Evolutionary conservation across 2,113 vertebrate genomes (phyloP).

Genomic region (Syrrhaptes paradoxus): DNA sequence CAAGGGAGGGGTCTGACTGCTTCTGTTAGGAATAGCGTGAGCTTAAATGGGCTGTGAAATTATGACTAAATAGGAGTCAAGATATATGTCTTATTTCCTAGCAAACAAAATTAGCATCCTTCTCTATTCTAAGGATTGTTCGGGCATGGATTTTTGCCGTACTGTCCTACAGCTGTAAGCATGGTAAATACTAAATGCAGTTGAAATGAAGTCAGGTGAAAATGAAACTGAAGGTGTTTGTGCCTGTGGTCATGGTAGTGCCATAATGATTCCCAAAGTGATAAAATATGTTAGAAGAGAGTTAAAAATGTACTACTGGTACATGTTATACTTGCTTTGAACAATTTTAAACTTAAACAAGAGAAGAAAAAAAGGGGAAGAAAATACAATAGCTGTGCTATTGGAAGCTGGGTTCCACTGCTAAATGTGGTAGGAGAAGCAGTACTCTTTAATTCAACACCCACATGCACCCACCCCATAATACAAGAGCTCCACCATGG

Average conservation of each 20-base stretch:
- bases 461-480: rapidly evolving
- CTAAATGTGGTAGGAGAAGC: not conserved
- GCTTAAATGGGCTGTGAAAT: conserved; percentile 51
- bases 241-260: not conserved
- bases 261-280: not conserved
- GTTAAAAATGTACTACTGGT: not conserved
- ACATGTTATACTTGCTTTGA: not conserved
- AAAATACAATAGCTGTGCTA: not conserved
- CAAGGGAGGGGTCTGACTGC: not conserved
- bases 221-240: not conserved
- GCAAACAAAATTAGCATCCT: conserved; percentile 6
- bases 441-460: not conserved
- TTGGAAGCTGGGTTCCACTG: not conserved
- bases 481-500: not conserved
- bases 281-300: not conserved
- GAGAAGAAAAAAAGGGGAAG: not conserved
- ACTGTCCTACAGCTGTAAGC: not conserved
- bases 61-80: conserved; percentile 32
- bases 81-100: conserved; percentile 1
- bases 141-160: not conserved
- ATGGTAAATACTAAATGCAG: not conserved
- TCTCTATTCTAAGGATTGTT: not conserved
- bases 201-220: not conserved
- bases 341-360: not conserved
- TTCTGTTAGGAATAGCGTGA: not conserved